phyloP scores from a whole-genome alignment of 1,140 invertebrate species.

The Contarinia nasturtii region DNA sequence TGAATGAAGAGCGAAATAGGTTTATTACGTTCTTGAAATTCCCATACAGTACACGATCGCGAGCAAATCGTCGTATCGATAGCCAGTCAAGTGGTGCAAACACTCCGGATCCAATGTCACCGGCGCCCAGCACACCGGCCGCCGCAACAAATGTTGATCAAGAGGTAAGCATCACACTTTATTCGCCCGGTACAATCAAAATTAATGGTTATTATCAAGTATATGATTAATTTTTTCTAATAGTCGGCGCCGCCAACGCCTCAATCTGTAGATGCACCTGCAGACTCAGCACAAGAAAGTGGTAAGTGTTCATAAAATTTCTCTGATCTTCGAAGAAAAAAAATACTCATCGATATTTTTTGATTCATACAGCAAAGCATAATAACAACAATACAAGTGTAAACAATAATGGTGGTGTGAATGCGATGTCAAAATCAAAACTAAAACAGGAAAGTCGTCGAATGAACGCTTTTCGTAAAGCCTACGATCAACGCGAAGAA shows the following conservation, averaged over 20 bases:
- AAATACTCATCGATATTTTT: neutral
- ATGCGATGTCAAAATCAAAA: conserved; percentile 7
- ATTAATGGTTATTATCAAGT: conserved; percentile 4
- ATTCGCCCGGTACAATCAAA: too few relatives aligned
- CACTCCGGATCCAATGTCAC: conserved; percentile 40
- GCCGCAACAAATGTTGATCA: conserved; percentile 10
- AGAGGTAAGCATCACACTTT: conserved; percentile 12
- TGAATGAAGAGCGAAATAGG: conserved; percentile 59
- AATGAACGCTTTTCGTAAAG: conserved; percentile 25
- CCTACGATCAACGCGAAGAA: conserved; percentile 17
- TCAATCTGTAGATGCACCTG: conserved; percentile 3
- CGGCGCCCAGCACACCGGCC: conserved; percentile 10
- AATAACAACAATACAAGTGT: neutral
- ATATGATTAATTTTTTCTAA: too few relatives aligned
- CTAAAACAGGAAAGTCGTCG: conserved; percentile 19
- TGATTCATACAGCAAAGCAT: neutral
- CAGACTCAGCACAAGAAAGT: conserved; percentile 15
- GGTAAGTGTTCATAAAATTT: conserved; percentile 8
- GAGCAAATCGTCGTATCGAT: conserved; percentile 39
- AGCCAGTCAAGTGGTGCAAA: conserved; percentile 52
- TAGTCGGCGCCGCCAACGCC: too few relatives aligned
- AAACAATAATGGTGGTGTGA: neutral
- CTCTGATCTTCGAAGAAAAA: too few relatives aligned
- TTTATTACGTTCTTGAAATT: conserved; percentile 52
- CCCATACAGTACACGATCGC: conserved; percentile 33